Evolutionary conservation across 2,888 invertebrate species (phyloP).

Genomic region (Ochropleura leucogaster): DNA sequence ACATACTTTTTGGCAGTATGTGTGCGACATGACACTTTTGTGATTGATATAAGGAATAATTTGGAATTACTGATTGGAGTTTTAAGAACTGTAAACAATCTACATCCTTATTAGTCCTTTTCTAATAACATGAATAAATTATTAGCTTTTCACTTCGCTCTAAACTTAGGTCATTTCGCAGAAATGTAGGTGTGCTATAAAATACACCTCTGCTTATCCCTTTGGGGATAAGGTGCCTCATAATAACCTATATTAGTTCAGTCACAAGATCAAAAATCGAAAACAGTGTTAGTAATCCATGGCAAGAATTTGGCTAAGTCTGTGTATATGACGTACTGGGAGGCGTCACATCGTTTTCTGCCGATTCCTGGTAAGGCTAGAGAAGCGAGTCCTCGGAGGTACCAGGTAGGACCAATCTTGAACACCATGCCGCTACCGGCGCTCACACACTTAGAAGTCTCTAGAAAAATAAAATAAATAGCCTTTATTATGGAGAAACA

Average conservation of each 20-base stretch:
- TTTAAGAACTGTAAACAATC: background rate
- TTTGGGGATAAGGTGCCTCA: background rate
- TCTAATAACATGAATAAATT: background rate
- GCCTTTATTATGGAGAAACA: background rate
- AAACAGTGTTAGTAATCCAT: constrained; percentile 23
- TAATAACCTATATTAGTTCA: background rate
- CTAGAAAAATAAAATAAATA: constrained; percentile 1
- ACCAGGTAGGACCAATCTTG: constrained; percentile 18
- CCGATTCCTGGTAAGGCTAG: constrained; percentile 14
- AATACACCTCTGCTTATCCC: background rate
- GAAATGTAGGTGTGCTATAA: background rate
- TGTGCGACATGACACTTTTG: background rate
- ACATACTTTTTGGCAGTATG: too few species aligned
- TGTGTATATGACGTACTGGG: constrained; percentile 17
- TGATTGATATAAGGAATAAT: background rate
- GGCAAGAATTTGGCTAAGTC: constrained; percentile 31
- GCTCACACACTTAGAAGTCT: constrained; percentile 8
- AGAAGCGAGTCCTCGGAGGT: constrained; percentile 27
- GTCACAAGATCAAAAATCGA: constrained; percentile 11
- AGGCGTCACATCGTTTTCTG: constrained; percentile 14
- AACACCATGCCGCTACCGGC: constrained; percentile 34
- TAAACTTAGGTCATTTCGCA: background rate
- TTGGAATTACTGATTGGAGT: background rate
- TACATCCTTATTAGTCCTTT: background rate
- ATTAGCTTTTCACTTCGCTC: background rate